Evolutionary conservation across 2,797 vertebrate species (phyloP).

Genomic region (Muscicapa comitata): DNA sequence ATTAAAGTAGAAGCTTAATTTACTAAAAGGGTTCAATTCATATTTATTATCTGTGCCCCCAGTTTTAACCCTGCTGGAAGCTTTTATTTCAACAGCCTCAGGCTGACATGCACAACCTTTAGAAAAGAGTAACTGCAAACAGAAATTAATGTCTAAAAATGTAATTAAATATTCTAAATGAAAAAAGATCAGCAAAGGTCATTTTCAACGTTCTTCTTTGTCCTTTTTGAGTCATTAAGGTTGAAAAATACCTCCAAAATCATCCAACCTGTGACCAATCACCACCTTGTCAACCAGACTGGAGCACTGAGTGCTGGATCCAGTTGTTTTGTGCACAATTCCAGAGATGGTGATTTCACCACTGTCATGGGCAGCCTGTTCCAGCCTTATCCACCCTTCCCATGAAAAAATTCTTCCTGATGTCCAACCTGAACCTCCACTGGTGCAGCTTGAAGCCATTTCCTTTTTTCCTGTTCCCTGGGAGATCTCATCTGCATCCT

Average conservation of each 20-base stretch:
- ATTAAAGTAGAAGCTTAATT: background rate
- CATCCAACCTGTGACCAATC: background rate
- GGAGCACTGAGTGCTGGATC: background rate
- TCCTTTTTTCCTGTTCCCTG: background rate
- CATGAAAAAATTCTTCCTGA: background rate
- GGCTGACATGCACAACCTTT: background rate
- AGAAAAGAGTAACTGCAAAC: background rate
- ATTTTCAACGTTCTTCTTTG: background rate
- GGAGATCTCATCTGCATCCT: background rate
- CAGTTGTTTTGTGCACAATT: background rate
- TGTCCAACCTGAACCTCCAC: background rate
- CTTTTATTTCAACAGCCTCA: background rate
- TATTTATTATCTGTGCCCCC: background rate
- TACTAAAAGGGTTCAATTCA: background rate
- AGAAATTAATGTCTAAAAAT: background rate
- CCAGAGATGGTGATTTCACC: background rate
- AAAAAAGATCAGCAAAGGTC: background rate
- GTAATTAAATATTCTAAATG: background rate
- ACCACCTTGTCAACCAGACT: too few species aligned
- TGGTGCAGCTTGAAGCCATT: background rate
- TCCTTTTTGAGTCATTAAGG: background rate
- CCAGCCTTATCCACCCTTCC: background rate
- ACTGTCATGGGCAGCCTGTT: background rate
- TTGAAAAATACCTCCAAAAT: background rate
- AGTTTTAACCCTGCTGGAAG: background rate